These are phyloP conservation scores for Tachysurus fulvidraco DNA, from an alignment of 2,113 vertebrate species.

Conservation along the genomic window DNA sequence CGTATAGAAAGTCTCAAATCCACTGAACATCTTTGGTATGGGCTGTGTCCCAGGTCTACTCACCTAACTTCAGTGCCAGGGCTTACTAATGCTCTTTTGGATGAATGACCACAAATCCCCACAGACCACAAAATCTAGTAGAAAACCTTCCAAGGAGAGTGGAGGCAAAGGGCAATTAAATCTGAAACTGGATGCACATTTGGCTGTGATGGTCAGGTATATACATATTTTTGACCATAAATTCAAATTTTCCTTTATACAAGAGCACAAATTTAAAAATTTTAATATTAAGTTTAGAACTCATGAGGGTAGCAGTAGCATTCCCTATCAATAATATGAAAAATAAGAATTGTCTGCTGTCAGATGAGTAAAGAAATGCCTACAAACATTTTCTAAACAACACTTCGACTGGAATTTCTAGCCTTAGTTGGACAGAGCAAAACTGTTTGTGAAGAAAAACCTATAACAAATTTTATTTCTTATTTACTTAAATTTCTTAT, in stretches of 20 bases:
- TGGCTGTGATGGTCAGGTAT: neutral
- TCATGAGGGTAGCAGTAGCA: neutral
- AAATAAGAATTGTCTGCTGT: neutral
- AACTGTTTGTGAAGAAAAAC: neutral
- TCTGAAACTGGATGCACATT: neutral
- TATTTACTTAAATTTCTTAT: neutral
- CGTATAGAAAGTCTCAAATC: neutral
- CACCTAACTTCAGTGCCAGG: neutral
- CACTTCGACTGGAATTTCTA: neutral
- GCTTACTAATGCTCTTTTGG: no score
- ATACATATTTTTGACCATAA: neutral
- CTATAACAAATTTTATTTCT: neutral
- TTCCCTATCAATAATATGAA: neutral
- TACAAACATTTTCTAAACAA: neutral
- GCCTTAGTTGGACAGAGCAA: neutral
- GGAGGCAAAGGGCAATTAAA: neutral
- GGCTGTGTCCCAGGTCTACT: neutral
- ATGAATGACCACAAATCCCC: neutral
- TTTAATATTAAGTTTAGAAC: neutral
- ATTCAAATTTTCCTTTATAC: neutral
- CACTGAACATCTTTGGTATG: neutral
- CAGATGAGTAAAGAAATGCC: neutral
- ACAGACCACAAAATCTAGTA: neutral
- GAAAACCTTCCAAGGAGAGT: neutral
- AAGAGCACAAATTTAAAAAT: neutral